Conservation (phyloP, 2,113 vertebrate species). For the Mormyrus iriodes region DNA sequence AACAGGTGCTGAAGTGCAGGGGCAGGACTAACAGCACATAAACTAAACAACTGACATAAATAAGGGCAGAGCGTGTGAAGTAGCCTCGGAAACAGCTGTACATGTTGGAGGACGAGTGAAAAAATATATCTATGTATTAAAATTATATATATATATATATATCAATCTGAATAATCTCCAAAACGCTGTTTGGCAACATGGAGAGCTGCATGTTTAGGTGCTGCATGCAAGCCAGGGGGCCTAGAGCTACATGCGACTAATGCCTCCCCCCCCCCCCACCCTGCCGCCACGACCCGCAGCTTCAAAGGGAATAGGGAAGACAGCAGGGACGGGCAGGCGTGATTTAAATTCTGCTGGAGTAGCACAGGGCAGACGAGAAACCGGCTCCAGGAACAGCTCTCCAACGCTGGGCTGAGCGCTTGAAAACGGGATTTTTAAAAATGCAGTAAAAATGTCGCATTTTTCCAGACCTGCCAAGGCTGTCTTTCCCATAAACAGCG, state of each 20-base stretch:
- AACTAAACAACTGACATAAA: neutral
- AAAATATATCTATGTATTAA: neutral
- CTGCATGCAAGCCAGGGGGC: neutral
- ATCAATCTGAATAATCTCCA: neutral
- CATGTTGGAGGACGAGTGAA: too few species aligned
- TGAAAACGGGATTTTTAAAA: neutral
- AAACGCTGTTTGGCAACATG: neutral
- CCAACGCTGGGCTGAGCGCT: slow-evolving; percentile 9
- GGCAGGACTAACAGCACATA: neutral
- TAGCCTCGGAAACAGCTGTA: neutral
- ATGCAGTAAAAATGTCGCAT: neutral
- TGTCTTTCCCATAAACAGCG: neutral
- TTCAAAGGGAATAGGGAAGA: slow-evolving; percentile 42
- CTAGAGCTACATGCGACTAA: neutral
- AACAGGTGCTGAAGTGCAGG: neutral
- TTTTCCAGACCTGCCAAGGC: neutral
- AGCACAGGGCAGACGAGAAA: slow-evolving; percentile 32
- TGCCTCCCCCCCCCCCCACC: neutral
- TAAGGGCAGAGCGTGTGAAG: neutral
- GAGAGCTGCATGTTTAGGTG: neutral
- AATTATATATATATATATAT: neutral
- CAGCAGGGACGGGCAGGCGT: slow-evolving; percentile 28
- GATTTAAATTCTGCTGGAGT: slow-evolving; percentile 45
- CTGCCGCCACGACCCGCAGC: slow-evolving; percentile 3
- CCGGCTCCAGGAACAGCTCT: slow-evolving; percentile 29